These are phyloP conservation scores for Brachionichthys hirsutus DNA, from an alignment of 2,113 vertebrate genomes.

Conservation along the genomic window DNA sequence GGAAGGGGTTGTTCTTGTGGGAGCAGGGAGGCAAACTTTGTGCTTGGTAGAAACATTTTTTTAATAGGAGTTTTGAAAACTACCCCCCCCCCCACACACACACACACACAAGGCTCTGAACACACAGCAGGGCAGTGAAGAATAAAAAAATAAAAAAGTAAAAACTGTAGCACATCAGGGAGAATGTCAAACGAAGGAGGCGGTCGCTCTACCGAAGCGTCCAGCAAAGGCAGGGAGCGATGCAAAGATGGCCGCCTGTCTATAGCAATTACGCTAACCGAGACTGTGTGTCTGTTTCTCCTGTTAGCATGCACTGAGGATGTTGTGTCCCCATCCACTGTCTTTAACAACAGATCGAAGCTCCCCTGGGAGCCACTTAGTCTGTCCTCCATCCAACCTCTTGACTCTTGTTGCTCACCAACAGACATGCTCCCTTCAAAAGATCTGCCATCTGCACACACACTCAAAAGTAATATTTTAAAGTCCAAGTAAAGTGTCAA, in stretches of 20 bases:
- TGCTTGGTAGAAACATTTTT: constrained; percentile 18
- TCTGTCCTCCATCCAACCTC: constrained; percentile 67
- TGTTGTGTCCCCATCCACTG: constrained; percentile 66
- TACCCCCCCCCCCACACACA: neutral
- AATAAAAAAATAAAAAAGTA: constrained; percentile 1
- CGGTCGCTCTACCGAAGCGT: constrained; percentile 21
- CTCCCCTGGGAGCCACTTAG: constrained; percentile 74
- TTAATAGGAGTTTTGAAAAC: constrained; percentile 30
- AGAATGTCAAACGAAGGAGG: constrained; percentile 25
- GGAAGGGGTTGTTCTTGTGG: constrained; percentile 18
- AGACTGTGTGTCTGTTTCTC: constrained; percentile 49
- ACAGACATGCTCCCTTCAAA: constrained; percentile 53
- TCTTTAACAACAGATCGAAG: constrained; percentile 67
- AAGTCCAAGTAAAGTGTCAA: too few species aligned
- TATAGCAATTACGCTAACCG: constrained; percentile 57
- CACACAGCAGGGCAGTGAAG: neutral
- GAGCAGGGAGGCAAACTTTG: constrained; percentile 9
- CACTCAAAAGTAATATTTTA: neutral
- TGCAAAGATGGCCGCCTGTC: constrained; percentile 51
- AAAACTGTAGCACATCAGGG: constrained; percentile 1
- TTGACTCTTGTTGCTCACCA: constrained; percentile 67
- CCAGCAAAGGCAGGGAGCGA: constrained; percentile 7
- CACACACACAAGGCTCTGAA: neutral
- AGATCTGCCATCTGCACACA: constrained; percentile 38
- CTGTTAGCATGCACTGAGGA: constrained; percentile 40